phyloP scores from a whole-genome alignment of 92 coral and sea anemone genomes.

The Scolanthus callimorphus region DNA sequence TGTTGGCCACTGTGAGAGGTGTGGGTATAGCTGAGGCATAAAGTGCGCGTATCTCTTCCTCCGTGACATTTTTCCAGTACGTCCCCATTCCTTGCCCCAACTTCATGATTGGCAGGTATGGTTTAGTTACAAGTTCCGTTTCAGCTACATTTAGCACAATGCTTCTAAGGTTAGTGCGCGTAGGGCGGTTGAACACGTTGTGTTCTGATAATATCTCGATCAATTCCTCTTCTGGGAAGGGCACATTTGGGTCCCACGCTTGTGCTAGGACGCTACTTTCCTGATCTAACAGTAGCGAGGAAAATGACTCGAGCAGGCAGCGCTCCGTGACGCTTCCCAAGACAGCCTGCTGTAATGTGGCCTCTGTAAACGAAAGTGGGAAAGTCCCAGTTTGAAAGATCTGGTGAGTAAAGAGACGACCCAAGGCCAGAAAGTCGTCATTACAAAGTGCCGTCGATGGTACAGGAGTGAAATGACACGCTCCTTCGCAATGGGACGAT shows the following conservation, averaged over 20 bases:
- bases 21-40: conserved; percentile 40
- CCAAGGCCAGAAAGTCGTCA: conserved; percentile 43
- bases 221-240: conserved; percentile 38
- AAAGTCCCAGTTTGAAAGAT: conserved; percentile 50
- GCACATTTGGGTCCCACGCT: conserved; percentile 5
- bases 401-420: conserved; percentile 52
- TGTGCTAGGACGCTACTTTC: conserved; percentile 34
- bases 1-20: conserved; percentile 15
- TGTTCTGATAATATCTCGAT: conserved; percentile 48
- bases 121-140: conserved; percentile 43
- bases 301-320: conserved; percentile 48
- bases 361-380: conserved; percentile 56
- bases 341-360: conserved; percentile 48
- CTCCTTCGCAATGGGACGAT: conserved; percentile 49
- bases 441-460: conserved; percentile 30
- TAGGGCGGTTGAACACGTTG: conserved; percentile 39
- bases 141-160: conserved; percentile 40
- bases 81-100: conserved; percentile 54
- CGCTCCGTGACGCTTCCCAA: conserved; percentile 53
- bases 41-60: conserved; percentile 39
- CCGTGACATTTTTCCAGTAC: conserved; percentile 49
- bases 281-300: conserved; percentile 37
- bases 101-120: conserved; percentile 42
- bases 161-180: conserved; percentile 23
- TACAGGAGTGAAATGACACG: conserved; percentile 35